Percentiles rank a stretch among this genome's conserved stretches.
phyloP scores from a whole-genome alignment of 64 coral and sea anemone genomes.

The Hydrozoanthus tunicans region DNA sequence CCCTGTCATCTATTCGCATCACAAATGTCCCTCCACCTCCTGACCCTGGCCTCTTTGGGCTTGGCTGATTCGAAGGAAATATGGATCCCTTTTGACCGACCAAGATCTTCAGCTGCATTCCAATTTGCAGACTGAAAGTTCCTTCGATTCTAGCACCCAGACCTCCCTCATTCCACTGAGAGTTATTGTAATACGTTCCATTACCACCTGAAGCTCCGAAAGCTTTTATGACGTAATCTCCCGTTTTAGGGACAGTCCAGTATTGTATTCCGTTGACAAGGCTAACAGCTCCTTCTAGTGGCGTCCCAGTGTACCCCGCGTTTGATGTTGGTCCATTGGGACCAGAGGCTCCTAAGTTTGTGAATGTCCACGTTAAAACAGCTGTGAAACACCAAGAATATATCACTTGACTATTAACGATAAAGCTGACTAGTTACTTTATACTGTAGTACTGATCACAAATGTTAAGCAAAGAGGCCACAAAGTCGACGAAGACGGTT shows the following conservation, averaged over 20 bases:
- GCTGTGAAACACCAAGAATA: not conserved
- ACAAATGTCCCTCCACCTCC: constrained; percentile 87
- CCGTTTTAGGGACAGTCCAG: constrained; percentile 79
- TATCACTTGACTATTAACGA: not conserved
- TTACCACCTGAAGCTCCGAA: constrained; percentile 83
- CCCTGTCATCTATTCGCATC: constrained; percentile 24
- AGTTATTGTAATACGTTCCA: constrained; percentile 55
- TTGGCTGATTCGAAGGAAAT: not conserved
- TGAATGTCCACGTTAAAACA: constrained; percentile 20
- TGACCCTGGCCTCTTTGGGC: constrained; percentile 42
- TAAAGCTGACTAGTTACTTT: not conserved
- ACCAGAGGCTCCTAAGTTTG: constrained; percentile 66
- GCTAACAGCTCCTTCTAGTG: constrained; percentile 49
- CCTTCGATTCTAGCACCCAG: constrained; percentile 69
- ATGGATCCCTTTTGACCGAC: constrained; percentile 68
- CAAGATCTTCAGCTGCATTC: constrained; percentile 66
- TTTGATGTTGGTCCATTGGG: constrained; percentile 58
- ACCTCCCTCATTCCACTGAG: constrained; percentile 73
- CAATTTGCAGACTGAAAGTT: constrained; percentile 32
- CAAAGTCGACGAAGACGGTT: too few species aligned
- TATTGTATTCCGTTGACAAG: constrained; percentile 76
- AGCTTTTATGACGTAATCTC: constrained; percentile 69
- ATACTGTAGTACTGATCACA: too few species aligned
- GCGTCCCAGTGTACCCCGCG: constrained; percentile 60
- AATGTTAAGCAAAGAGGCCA: too few species aligned